Evolutionary conservation across 2,797 vertebrate species (phyloP).

Genomic region (Phataginus tricuspis): DNA sequence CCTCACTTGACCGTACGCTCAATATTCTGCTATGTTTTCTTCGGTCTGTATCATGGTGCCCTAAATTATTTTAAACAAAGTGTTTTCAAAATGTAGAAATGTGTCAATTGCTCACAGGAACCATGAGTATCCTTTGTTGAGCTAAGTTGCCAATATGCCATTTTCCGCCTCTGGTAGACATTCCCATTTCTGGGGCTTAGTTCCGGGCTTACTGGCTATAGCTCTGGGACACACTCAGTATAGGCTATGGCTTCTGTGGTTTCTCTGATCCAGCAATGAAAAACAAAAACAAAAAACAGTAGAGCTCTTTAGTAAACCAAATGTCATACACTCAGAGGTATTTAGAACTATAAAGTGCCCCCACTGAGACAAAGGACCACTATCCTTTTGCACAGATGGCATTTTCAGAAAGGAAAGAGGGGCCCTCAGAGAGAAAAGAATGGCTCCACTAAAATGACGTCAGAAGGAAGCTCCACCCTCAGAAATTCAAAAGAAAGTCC

Average conservation of each 20-base stretch:
- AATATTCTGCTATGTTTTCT: not conserved
- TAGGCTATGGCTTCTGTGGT: not conserved
- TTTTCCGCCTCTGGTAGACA: not conserved
- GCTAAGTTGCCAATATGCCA: not conserved
- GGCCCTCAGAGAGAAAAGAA: not conserved
- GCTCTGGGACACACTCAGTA: not conserved
- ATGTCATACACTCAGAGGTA: not conserved
- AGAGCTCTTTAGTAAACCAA: not conserved
- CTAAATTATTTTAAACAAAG: slow-evolving; percentile 5
- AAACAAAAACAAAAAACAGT: not conserved
- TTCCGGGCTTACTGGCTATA: not conserved
- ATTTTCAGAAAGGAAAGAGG: not conserved
- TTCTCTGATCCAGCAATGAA: not conserved
- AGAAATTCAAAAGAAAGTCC: not conserved
- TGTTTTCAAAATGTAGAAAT: not conserved
- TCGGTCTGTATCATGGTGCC: not conserved
- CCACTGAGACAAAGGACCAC: not conserved
- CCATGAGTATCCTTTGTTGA: not conserved
- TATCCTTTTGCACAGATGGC: not conserved
- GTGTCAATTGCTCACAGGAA: not conserved
- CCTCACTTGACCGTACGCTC: not conserved
- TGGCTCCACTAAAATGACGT: not conserved
- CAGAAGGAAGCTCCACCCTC: not conserved
- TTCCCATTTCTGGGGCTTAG: not conserved
- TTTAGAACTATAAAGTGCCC: not conserved